Conservation (phyloP, 2,797 vertebrate species). For the Gallinago solitaria region DNA sequence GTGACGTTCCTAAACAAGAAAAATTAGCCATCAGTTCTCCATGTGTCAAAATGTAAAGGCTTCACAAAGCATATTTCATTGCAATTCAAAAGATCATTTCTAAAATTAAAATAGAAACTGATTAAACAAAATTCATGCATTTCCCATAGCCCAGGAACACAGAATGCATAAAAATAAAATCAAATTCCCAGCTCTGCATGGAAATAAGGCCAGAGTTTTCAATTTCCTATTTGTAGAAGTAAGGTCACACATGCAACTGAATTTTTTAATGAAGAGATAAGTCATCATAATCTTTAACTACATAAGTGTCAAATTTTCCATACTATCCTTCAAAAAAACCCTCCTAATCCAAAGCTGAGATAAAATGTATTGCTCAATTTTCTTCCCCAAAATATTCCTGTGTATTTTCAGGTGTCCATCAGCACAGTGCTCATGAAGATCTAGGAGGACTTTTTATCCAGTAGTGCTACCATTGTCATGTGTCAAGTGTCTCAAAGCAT, state of each 20-base stretch:
- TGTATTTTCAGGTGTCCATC: background rate
- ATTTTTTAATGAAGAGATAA: background rate
- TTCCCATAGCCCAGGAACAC: background rate
- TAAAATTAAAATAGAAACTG: slow-evolving; percentile 32
- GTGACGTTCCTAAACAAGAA: slow-evolving; percentile 85
- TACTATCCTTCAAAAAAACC: background rate
- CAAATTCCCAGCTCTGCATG: background rate
- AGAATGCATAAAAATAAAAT: background rate
- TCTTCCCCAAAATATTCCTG: background rate
- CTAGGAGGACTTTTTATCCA: background rate
- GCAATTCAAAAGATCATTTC: slow-evolving; percentile 11
- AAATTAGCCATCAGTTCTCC: background rate
- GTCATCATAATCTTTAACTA: background rate
- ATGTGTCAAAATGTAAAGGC: background rate
- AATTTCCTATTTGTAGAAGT: background rate
- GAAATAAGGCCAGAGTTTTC: background rate
- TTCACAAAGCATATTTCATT: background rate
- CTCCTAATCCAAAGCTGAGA: background rate
- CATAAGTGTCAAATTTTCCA: background rate
- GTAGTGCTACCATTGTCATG: background rate
- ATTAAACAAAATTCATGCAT: background rate
- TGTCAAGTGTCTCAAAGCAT: background rate
- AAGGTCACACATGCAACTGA: background rate
- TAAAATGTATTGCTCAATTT: background rate
- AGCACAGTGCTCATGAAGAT: background rate